Base-by-base conservation (phyloP, 2,113 vertebrate species). In the Xenus cinereus region DNA sequence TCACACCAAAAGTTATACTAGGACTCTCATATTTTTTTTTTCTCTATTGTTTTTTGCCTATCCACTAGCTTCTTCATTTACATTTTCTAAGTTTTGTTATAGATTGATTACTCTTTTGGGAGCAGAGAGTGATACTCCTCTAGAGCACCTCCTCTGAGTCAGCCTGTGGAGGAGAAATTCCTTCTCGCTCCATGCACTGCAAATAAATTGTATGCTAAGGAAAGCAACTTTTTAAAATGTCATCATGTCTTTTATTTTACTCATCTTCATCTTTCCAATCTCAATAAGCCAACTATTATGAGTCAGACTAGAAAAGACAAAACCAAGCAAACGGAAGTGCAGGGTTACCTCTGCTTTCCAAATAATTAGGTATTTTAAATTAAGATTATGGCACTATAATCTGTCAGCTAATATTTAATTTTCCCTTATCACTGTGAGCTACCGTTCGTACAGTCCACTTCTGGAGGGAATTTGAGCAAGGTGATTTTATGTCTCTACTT, bases 281-380 rank as follows among this genome's bases (percentile, higher is more conserved):
- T 53, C 78, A 83, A 16, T 73, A 72, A 83, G 12, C 0, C 7
- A 85, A 79, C 8, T 69, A 5, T 46, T 78, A 67, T 91, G 71
- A 93, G 54, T 88, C 67, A 94, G 30, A 80, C 53, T 87, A 79
- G 35, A 60, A 66, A 76, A 60, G 9, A 50, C 27, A 46, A 72
- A 59, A 46, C 7, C 24, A 81, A 45, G 37, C 17, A 92, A 64
- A 51, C 4, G 43, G 11, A 94, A 85, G 8, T 57, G 16, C 53
- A 90, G 24, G 21, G 88, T 85, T 92, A 51, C 10, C 32, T 93
- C 63, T 50, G 10, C 46, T 89, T 92, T 85, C 45, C 48, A 90
- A 92, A 66, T 66, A 24, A 92, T 72, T 64, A 73, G 19, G 32
- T 81, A 72, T 85, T 93, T 88, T 83, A 93, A 85, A 82, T 92